Evolutionary conservation across 2,888 invertebrate genomes (phyloP), one percentile per base, ranked within the genome.

Genomic region (Oscheius myriophilus): DNA sequence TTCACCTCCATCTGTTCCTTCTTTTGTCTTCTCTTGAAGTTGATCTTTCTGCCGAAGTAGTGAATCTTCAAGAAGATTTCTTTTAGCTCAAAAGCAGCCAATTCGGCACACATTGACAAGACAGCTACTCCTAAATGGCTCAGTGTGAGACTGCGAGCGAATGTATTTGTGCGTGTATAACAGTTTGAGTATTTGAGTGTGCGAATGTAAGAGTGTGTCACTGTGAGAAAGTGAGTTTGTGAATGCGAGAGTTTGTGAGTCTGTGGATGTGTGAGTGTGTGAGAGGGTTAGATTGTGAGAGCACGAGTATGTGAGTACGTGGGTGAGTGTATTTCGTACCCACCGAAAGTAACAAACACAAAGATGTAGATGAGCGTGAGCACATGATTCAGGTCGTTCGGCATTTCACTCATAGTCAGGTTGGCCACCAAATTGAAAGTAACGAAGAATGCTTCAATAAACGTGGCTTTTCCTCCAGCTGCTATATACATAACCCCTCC

Each of bases 341-440:
- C 51, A 83, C 84, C 86, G 65, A 84, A 86, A 43, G 83, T 85
- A 23, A 86, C 86, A 65, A 86, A 86, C 9, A 86, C 76, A 51
- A 82, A 81, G 55, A 86, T 86, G 73, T 86, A 86, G 63, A 86
- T 70, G 46, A 86, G 72, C 7, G 85, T 86, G 45, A 85, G 68
- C 25, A 81, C 72, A 62, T 81, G 81, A 59, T 82, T 82, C 39
- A 83, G 65, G 52, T 82, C 82, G 45, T 73, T 79, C 9, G 86
- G 85, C 82, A 86, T 83, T 65, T 86, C 86, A 59, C 83, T 82
- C 86, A 86, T 86, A 33, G 86, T 86, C 71, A 86, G 71, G 70
- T 86, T 86, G 9, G 86, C 86, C 9, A 86, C 85, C 67, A 86
- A 67, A 69, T 86, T 86, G 77, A 86, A 86, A 0, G 86, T 85